Base-by-base conservation (phyloP, 2,888 invertebrate genomes). In the Dryobotodes eremita region DNA sequence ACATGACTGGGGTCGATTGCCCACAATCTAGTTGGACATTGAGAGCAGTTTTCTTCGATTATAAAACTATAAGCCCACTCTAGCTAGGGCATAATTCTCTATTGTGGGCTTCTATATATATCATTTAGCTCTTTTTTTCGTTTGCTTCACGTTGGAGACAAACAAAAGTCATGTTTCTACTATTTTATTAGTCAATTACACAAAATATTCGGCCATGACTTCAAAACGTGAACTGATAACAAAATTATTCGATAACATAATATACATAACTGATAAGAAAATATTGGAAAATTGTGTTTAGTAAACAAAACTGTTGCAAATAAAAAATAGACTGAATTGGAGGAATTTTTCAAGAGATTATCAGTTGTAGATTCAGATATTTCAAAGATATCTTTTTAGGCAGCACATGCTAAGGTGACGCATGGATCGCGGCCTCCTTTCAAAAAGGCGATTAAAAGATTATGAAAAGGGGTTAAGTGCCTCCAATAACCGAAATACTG, bases 211-310 rank as follows among this genome's bases (percentile, higher is more conserved):
- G 91, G 84, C 92, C 92, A 89, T 92, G 93, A 92, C 92, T 90
- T 88, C 88, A 83, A 90, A 89, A 83, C 89, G 91, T 92, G 92
- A 82, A 88, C 87, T 86, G 90, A 87, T 85, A 85, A 50, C 50
- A 70, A 69, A 77, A 82, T 86, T 71, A 73, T 83, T 80, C 75
- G 89, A 89, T 89, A 90, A 88, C 82, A 48, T n/a, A n/a, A n/a
- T 71, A 79, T 75, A 83, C 79, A 80, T 75, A 76, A 71, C 76
- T 79, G 90, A 92, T 92, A 91, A 88, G 46, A 66, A 74, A 77
- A 8, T 17, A 73, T 23, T 79, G 71, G 83, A 87, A 86, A 85
- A 82, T 73, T 46, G 68, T 88, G 86, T 89, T 89, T 90, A 82
- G 92, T 92, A 92, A 92, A 92, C 89, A 85, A 92, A 90, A 88